These are phyloP conservation scores for Dryocosmus kuriphilus DNA, from an alignment of 2,888 invertebrate species.

Conservation along the genomic window DNA sequence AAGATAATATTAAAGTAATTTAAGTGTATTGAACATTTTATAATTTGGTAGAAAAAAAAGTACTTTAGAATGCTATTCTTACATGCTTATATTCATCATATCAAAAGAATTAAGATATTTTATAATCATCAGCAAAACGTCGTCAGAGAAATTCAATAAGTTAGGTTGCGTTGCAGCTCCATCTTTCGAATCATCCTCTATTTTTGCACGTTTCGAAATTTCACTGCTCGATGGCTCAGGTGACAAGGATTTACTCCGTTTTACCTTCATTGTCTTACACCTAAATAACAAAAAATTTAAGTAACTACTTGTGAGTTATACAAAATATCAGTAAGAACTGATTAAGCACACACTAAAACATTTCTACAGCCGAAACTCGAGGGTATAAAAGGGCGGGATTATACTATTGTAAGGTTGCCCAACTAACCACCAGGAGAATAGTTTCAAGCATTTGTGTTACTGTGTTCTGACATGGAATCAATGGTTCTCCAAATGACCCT, in stretches of 20 bases:
- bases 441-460: no score
- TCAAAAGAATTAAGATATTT: slow-evolving; percentile 78
- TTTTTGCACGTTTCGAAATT: slow-evolving; percentile 63
- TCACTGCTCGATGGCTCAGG: slow-evolving; percentile 70
- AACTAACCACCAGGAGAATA: no score
- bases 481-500: no score
- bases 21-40: neutral
- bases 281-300: neutral
- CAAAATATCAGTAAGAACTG: neutral
- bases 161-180: slow-evolving; percentile 50
- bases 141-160: slow-evolving; percentile 81
- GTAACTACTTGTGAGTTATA: neutral
- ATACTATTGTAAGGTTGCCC: no score
- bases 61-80: slow-evolving; percentile 40
- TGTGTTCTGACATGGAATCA: no score
- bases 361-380: no score
- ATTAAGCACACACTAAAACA: no score
- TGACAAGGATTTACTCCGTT: slow-evolving; percentile 71
- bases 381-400: no score
- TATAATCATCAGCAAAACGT: slow-evolving; percentile 80
- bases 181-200: slow-evolving; percentile 47
- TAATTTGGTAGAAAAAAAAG: slow-evolving; percentile 4
- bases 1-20: slow-evolving; percentile 17
- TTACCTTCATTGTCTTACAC: slow-evolving; percentile 61
- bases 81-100: slow-evolving; percentile 71